A percentile compares a stretch with the other conserved stretches of the same genome.
Evolutionary conservation across 2,113 vertebrate genomes (phyloP).

Genomic region (Steatornis caripensis): DNA sequence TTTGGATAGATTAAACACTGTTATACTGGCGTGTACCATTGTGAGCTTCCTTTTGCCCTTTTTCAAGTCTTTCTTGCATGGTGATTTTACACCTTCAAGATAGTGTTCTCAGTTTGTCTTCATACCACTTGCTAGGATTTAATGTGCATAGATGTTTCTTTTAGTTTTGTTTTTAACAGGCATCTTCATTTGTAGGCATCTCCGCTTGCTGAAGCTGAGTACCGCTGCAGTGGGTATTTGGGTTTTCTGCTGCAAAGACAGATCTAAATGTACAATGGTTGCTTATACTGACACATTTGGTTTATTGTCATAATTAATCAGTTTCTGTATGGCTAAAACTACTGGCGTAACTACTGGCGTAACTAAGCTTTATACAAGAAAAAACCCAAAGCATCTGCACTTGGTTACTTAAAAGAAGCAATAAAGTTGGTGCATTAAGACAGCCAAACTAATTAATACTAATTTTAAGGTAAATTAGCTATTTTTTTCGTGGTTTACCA

Average conservation of each 20-base stretch:
- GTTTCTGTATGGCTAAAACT: background rate
- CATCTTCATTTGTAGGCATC: background rate
- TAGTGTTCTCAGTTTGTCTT: background rate
- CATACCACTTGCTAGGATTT: background rate
- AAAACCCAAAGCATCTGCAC: background rate
- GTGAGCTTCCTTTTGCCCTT: background rate
- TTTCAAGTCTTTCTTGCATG: background rate
- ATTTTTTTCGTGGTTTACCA: background rate
- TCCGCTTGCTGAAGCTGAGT: background rate
- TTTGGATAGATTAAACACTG: background rate
- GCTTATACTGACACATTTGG: background rate
- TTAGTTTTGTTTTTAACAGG: background rate
- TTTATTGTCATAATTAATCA: background rate
- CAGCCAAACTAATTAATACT: background rate
- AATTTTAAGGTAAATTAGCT: background rate
- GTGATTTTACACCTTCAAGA: background rate
- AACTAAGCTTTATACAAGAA: background rate
- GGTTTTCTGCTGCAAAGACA: background rate
- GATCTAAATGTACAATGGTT: background rate
- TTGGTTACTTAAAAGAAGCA: background rate
- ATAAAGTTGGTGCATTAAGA: background rate
- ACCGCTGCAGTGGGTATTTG: background rate
- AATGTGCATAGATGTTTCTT: background rate
- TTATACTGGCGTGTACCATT: background rate
- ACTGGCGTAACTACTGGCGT: no score